phyloP scores from a whole-genome alignment of 2,888 invertebrate genomes.

The Sinodicranocentrus sp. region DNA sequence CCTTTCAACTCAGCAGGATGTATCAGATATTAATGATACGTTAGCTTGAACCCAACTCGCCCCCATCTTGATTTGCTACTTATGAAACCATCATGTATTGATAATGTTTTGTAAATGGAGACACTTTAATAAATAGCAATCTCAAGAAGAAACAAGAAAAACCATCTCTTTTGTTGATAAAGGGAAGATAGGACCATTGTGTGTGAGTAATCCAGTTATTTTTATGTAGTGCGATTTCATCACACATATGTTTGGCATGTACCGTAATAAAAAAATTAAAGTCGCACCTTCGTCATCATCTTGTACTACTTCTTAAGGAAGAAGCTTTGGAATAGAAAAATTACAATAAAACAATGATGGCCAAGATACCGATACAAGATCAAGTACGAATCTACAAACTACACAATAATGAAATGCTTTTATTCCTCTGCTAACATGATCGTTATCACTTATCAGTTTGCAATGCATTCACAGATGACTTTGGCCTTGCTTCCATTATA shows the following conservation, averaged over 20 bases:
- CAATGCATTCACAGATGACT: conserved; percentile 30
- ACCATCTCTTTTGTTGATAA: neutral
- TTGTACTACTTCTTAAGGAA: conserved; percentile 9
- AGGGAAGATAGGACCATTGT: neutral
- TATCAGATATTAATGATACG: conserved; percentile 3
- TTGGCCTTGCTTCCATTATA: conserved; percentile 46
- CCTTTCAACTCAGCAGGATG: conserved; percentile 2
- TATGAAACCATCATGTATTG: too few relatives aligned
- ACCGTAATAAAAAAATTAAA: conserved; percentile 14
- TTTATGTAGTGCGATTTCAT: neutral
- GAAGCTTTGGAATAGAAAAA: conserved; percentile 26
- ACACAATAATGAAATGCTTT: conserved; percentile 5
- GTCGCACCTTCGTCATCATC: conserved; percentile 29
- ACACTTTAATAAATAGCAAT: too few relatives aligned
- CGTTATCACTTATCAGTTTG: neutral
- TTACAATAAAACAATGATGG: conserved; percentile 6
- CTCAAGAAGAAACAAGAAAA: too few relatives aligned
- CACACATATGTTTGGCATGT: neutral
- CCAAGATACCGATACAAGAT: neutral
- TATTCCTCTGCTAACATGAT: neutral
- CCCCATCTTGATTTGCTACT: too few relatives aligned
- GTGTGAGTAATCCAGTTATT: conserved; percentile 14
- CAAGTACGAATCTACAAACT: conserved; percentile 17
- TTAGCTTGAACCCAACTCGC: neutral
- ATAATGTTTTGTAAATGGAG: neutral